Evolutionary conservation across 37 sponge, comb jelly and placozoan species (phyloP), one percentile per base, ranked within the genome.

Genomic region (Cladorhizidae sp.): DNA sequence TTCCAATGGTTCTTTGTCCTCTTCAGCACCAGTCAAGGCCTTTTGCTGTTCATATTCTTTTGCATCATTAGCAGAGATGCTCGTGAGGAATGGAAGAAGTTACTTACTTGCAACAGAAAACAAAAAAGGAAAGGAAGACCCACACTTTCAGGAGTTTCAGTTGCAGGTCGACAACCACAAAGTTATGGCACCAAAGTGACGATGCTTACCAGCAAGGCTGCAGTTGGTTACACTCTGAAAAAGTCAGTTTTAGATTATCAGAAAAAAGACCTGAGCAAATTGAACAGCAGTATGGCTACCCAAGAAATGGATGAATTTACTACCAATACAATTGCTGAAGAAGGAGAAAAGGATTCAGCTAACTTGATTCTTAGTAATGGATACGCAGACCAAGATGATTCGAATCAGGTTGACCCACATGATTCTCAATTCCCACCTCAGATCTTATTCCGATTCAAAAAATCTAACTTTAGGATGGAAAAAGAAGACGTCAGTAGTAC

Each of bases 41-140:
- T 92, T 23, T 40, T 88, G 33, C 28, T 89, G 23, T 89, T 83
- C 56, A 21, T 92, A 17, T 92, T 92, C 78, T 85, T 87, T 78
- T 83, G 85, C 67, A 57, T 78, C 3, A 40, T 82, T 38, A 54
- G 75, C 33, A 58, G 62, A 51, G 85, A 83, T 20, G 74, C 78
- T 1, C 65, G 89, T 25, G 70, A 83, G 18, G 78, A 84, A 32
- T 89, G 89, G 89, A 49, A 50, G 20, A 72, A 77, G 15, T n/a
- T 85, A 1, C 42, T 85, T 1, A 57, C 79, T 32, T 79, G 80
- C 37, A 17, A 68, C 33, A 25, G 43, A 40, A 23, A 61, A 41
- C 56, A 26, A 11, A 35, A 20, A 61, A 17, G 25, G 28, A 76
- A 58, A 39, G 1, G 22, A 6, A 40, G 25, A 15, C 36, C 77